Evolutionary conservation across 1,140 invertebrate genomes (phyloP).

Genomic region (Archivesica marissinica): DNA sequence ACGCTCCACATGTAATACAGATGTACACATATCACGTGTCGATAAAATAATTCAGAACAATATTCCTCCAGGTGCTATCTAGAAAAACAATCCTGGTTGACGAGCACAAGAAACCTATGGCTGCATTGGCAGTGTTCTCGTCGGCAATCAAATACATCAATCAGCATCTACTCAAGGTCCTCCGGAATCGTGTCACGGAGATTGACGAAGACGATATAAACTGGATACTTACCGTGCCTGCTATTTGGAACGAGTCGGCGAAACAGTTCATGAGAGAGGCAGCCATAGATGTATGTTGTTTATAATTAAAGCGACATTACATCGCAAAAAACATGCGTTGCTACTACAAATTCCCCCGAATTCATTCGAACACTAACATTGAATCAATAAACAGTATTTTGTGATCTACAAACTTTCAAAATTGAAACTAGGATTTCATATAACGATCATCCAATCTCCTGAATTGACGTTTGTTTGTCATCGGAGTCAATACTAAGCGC

Average conservation of each 20-base stretch:
- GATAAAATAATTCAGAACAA: not conserved
- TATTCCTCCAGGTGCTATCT: not conserved
- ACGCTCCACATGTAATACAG: too few relatives aligned
- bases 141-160: slow-evolving; percentile 18
- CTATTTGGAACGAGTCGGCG: slow-evolving; percentile 40
- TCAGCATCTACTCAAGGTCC: not conserved
- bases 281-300: not conserved
- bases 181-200: not conserved
- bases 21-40: too few relatives aligned
- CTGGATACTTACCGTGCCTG: slow-evolving; percentile 33
- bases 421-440: too few relatives aligned
- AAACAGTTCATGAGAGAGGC: slow-evolving; percentile 43
- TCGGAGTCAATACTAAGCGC: too few relatives aligned
- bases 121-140: slow-evolving; percentile 16
- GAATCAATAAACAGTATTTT: too few relatives aligned
- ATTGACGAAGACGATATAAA: not conserved
- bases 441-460: too few relatives aligned
- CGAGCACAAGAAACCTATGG: not conserved
- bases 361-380: too few relatives aligned
- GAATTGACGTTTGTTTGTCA: too few relatives aligned
- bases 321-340: too few relatives aligned
- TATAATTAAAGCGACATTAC: too few relatives aligned
- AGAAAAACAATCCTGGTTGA: not conserved
- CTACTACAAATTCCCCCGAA: too few relatives aligned
- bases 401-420: too few relatives aligned